Evolutionary conservation across 2,113 vertebrate genomes (phyloP), one percentile per base, ranked within the genome.

Genomic region (Nesoenas mayeri): DNA sequence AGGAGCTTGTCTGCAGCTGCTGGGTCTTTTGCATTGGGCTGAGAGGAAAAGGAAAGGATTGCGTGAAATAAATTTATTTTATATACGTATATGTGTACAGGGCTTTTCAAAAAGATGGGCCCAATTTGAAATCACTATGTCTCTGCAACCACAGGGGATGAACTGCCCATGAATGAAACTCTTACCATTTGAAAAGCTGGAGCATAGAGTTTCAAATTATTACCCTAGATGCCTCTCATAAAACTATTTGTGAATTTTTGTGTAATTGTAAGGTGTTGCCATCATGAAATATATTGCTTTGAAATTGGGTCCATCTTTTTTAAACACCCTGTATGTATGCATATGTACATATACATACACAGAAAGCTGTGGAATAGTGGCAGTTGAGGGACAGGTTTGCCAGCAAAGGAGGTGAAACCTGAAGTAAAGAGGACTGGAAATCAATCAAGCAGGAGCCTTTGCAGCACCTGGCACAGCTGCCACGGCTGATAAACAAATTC

Each of bases 381-480:
- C 67, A 13, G 15, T 2, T 71, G 34, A 71, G 10, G 22, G 14
- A 53, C 20, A n/a, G 19, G 31, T 66, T 93, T 85, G 4, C 34
- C 38, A 85, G 47, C 11, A 74, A 64, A 80, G 15, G 16, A 48
- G 9, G n/a, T 61, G 48, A 90, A 90, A 71, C 34, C 20, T 67
- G 16, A 93, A 71, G 13, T 60, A 16, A 67, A 91, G 20, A 88
- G 14, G 19, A 62, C 42, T 66, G 61, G 32, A 81, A 85, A 60
- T 75, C 95, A 87, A 79, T n/a, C 29, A 56, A 34, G 5, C 31
- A 85, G 42, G 7, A 87, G 6, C 54, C 20, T 28, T 58, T 34
- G 32, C 24, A 78, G n/a, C 22, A 62, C 13, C 54, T 86, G 42
- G 40, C 22, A 32, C 0, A 0, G 12, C 3, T 0, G 0, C 11